Conservation (phyloP, 2,113 vertebrate genomes). For the Telmatochromis sp. region DNA sequence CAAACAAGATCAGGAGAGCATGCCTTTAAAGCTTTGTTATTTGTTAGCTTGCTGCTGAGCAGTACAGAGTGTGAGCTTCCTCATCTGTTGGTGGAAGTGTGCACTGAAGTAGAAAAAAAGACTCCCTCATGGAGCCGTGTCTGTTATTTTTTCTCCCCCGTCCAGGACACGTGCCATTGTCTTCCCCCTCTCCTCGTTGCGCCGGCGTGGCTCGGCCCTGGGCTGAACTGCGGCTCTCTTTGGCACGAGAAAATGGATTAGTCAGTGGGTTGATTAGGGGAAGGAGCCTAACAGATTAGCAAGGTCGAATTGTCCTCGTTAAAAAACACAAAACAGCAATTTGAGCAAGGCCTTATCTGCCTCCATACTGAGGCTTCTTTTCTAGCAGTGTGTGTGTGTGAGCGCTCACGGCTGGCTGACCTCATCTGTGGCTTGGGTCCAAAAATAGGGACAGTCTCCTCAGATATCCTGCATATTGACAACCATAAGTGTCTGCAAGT, state of each 20-base stretch:
- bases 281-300: constrained; percentile 53
- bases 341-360: constrained; percentile 38
- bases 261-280: constrained; percentile 55
- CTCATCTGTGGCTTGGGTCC: constrained; percentile 27
- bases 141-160: constrained; percentile 8
- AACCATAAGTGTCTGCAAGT: background rate
- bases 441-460: constrained; percentile 30
- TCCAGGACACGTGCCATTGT: constrained; percentile 31
- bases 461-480: background rate
- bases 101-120: background rate
- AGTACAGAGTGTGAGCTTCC: background rate
- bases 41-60: background rate
- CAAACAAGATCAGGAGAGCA: background rate
- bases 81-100: background rate
- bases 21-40: background rate
- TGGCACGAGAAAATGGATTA: constrained; percentile 57
- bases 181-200: constrained; percentile 23
- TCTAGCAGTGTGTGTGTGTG: background rate
- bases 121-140: background rate
- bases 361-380: constrained; percentile 12
- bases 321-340: constrained; percentile 53
- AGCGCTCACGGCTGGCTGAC: constrained; percentile 35
- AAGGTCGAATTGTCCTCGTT: constrained; percentile 46
- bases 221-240: constrained; percentile 21
- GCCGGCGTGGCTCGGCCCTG: background rate